These are phyloP conservation scores for Agrotis clavis DNA, from an alignment of 2,888 invertebrate genomes.

Conservation along the genomic window DNA sequence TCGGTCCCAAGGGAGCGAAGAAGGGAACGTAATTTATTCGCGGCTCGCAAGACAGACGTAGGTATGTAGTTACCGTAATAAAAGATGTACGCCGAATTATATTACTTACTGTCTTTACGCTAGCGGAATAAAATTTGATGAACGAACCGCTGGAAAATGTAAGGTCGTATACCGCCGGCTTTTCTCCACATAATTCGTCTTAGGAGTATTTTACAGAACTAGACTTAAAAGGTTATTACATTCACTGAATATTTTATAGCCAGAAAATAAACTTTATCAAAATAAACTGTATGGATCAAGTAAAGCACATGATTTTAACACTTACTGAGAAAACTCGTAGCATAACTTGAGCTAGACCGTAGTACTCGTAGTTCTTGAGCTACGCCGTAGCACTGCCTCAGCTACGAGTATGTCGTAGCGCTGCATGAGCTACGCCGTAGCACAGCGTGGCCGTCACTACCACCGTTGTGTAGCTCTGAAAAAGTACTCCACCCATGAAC, in stretches of 20 bases:
- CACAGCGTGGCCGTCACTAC: background rate
- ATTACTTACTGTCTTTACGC: slow-evolving; percentile 45
- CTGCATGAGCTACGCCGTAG: background rate
- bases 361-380: background rate
- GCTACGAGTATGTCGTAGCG: background rate
- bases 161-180: background rate
- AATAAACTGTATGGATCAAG: too few relatives aligned
- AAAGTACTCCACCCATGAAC: too few relatives aligned
- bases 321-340: too few relatives aligned
- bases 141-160: slow-evolving; percentile 31
- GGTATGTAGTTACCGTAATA: slow-evolving; percentile 54
- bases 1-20: slow-evolving; percentile 34
- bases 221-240: background rate
- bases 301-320: too few relatives aligned
- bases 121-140: slow-evolving; percentile 40
- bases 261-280: too few relatives aligned
- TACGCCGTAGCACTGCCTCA: background rate
- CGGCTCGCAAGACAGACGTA: slow-evolving; percentile 44
- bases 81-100: slow-evolving; percentile 57
- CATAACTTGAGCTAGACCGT: too few relatives aligned
- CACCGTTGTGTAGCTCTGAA: too few relatives aligned
- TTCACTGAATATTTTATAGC: too few relatives aligned
- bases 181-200: background rate
- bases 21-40: slow-evolving; percentile 52
- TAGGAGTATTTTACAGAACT: background rate